Conservation (phyloP, 2,888 invertebrate genomes). For the Priocnemis perturbator region DNA sequence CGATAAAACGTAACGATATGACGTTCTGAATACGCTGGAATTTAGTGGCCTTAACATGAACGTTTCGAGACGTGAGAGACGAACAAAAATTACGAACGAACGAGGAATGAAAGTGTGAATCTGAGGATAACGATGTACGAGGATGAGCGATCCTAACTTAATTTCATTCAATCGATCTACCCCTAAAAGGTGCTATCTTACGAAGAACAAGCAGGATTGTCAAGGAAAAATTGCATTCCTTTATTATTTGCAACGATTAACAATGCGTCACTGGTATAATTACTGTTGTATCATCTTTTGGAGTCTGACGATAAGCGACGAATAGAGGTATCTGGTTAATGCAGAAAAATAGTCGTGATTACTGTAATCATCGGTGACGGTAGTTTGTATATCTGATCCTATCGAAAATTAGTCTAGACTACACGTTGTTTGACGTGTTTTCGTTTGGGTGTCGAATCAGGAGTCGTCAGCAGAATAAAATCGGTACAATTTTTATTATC, state of each 20-base stretch:
- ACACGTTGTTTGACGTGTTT: too few species aligned
- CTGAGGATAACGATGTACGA: neutral
- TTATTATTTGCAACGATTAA: conserved; percentile 45
- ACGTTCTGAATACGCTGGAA: too few species aligned
- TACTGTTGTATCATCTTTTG: conserved; percentile 19
- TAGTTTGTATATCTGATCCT: too few species aligned
- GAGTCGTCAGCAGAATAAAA: conserved; percentile 13
- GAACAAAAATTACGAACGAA: neutral
- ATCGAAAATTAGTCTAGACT: too few species aligned
- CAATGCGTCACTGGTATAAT: conserved; percentile 13
- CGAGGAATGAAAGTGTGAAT: too few species aligned
- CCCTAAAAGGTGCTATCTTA: neutral
- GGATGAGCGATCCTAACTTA: neutral
- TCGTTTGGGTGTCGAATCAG: too few species aligned
- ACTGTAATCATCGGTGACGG: neutral
- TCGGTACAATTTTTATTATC: conserved; percentile 20
- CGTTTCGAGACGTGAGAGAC: too few species aligned
- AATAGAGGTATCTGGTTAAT: conserved; percentile 10
- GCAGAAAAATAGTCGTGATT: conserved; percentile 23
- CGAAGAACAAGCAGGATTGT: neutral
- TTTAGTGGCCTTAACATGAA: too few species aligned
- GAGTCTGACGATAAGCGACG: conserved; percentile 12
- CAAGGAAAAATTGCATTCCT: conserved; percentile 17
- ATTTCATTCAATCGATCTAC: neutral
- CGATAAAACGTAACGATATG: too few species aligned